Conservation (phyloP, 2,888 invertebrate species). For the Polydrusus cervinus region DNA sequence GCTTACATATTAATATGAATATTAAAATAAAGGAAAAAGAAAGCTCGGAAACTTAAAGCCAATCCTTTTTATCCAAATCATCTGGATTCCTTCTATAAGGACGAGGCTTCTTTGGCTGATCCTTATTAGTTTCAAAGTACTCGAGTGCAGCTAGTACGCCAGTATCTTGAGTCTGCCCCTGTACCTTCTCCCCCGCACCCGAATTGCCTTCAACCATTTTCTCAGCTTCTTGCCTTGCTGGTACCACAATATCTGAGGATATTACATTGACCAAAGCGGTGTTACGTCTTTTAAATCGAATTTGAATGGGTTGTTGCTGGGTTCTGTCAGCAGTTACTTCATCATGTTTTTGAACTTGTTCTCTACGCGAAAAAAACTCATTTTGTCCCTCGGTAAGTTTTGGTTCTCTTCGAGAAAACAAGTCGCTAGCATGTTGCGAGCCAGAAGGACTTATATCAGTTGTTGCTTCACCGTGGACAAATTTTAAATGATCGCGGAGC, state of each 20-base stretch:
- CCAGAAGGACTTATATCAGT: neutral
- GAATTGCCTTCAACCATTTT: neutral
- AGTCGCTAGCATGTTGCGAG: constrained; percentile 15
- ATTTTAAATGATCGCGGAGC: constrained; percentile 51
- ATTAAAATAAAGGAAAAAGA: neutral
- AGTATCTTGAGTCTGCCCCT: constrained; percentile 9
- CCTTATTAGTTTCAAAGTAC: constrained; percentile 49
- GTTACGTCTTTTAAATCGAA: constrained; percentile 44
- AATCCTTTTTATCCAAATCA: constrained; percentile 46
- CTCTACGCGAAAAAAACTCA: constrained; percentile 47
- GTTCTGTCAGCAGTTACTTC: neutral
- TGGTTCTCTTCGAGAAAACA: constrained; percentile 48
- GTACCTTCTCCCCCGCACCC: neutral
- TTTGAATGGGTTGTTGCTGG: constrained; percentile 7
- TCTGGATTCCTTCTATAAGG: constrained; percentile 60
- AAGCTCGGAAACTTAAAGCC: constrained; percentile 39
- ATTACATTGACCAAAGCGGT: constrained; percentile 44
- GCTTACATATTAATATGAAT: no score
- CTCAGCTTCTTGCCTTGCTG: constrained; percentile 11
- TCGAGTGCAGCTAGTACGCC: constrained; percentile 47
- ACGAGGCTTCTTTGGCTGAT: constrained; percentile 66
- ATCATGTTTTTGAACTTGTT: neutral
- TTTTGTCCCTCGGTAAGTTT: constrained; percentile 17
- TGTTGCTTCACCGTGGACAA: constrained; percentile 48
- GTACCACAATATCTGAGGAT: constrained; percentile 36